Conservation (phyloP, 2,797 vertebrate genomes). For the Ispidina picta region DNA sequence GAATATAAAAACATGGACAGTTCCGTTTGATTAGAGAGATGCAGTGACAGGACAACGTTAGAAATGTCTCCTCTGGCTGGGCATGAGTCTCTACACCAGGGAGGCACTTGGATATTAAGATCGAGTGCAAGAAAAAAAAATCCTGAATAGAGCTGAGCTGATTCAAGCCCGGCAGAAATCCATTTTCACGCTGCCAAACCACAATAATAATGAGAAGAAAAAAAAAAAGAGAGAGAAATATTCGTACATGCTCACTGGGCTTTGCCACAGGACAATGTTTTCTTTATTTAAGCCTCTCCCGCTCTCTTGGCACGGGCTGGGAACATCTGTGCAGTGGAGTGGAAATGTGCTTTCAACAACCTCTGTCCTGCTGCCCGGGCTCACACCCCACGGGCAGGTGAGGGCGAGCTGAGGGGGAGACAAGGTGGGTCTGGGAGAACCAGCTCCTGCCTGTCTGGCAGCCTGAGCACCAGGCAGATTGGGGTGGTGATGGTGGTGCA, state of each 20-base stretch:
- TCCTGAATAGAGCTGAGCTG: not conserved
- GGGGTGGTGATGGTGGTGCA: accelerated
- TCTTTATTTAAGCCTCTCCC: not conserved
- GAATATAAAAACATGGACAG: not conserved
- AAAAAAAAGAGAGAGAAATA: not conserved
- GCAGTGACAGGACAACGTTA: accelerated
- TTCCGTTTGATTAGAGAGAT: not conserved
- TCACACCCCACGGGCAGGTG: not conserved
- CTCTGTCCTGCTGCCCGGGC: accelerated
- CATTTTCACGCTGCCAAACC: not conserved
- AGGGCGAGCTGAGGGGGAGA: not conserved
- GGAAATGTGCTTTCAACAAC: not conserved
- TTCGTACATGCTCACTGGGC: not conserved
- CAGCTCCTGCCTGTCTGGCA: accelerated
- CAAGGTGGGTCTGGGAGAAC: not conserved
- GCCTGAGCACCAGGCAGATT: not conserved
- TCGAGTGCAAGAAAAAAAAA: not conserved
- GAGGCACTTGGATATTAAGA: not conserved
- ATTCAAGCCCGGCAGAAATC: not conserved
- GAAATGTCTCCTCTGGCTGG: not conserved
- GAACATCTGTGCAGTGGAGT: not conserved
- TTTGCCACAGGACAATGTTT: not conserved
- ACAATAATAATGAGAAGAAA: not conserved
- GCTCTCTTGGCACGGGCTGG: not conserved
- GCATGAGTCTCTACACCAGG: not conserved